phyloP scores from a whole-genome alignment of 2,888 invertebrate genomes.

The Rugalucina vietnamica region DNA sequence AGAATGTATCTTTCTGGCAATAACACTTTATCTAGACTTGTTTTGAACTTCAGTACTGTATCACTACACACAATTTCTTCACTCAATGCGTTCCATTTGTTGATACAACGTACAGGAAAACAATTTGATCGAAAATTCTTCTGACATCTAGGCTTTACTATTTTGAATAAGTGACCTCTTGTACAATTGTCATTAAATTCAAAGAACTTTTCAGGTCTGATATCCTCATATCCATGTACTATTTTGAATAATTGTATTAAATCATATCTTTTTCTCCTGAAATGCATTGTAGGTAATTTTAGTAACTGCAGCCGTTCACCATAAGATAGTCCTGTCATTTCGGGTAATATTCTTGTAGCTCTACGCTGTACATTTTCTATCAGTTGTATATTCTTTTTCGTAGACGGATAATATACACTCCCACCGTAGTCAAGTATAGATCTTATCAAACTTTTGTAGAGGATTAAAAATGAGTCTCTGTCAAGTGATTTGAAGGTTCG shows the following conservation, averaged over 20 bases:
- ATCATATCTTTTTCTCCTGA: constrained; percentile 24
- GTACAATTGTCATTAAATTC: too few relatives aligned
- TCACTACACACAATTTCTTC: constrained; percentile 6
- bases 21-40: neutral
- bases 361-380: constrained; percentile 25
- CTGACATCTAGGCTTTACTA: constrained; percentile 1
- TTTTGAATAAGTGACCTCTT: constrained; percentile 16
- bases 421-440: too few relatives aligned
- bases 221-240: too few relatives aligned
- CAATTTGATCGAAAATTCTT: neutral
- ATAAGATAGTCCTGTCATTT: too few relatives aligned
- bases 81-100: neutral
- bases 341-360: constrained; percentile 26
- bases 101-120: constrained; percentile 1
- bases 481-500: constrained; percentile 14
- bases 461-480: neutral
- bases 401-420: constrained; percentile 4
- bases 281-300: constrained; percentile 21
- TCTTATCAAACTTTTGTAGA: too few relatives aligned
- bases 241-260: constrained; percentile 2
- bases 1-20: neutral
- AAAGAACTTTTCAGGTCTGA: too few relatives aligned
- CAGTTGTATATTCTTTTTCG: constrained; percentile 15
- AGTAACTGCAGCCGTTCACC: constrained; percentile 13
- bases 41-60: neutral